Evolutionary conservation across 2,797 vertebrate genomes (phyloP).

Genomic region (Cyclura pinguis): DNA sequence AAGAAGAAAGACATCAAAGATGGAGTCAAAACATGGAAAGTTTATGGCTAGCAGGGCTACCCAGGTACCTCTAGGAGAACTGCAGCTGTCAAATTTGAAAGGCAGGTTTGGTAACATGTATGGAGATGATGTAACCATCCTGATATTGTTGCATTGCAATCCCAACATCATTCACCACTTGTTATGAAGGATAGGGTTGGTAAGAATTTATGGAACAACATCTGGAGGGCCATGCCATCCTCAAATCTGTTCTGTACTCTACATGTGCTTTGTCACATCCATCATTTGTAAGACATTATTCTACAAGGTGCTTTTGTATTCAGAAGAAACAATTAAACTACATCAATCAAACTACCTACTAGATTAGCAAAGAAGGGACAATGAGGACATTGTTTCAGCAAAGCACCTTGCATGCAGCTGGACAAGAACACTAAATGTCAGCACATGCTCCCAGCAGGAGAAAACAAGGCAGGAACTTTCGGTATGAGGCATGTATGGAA

Average conservation of each 20-base stretch:
- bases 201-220: too few species aligned
- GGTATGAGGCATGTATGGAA: background rate
- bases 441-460: background rate
- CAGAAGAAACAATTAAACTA: background rate
- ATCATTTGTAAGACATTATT: background rate
- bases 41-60: background rate
- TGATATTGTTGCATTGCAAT: too few species aligned
- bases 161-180: too few species aligned
- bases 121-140: too few species aligned
- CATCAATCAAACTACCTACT: background rate
- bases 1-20: background rate
- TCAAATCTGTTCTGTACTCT: background rate
- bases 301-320: background rate
- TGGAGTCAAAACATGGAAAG: background rate
- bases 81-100: background rate
- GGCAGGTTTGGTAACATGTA: background rate
- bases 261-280: background rate
- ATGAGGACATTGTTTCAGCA: background rate
- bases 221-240: too few species aligned
- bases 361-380: background rate
- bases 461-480: background rate
- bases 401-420: background rate
- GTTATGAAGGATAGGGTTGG: too few species aligned
- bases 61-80: background rate
- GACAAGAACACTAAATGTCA: background rate